Base-by-base conservation (phyloP, 2,113 vertebrate genomes). In the Crypturellus undulatus region DNA sequence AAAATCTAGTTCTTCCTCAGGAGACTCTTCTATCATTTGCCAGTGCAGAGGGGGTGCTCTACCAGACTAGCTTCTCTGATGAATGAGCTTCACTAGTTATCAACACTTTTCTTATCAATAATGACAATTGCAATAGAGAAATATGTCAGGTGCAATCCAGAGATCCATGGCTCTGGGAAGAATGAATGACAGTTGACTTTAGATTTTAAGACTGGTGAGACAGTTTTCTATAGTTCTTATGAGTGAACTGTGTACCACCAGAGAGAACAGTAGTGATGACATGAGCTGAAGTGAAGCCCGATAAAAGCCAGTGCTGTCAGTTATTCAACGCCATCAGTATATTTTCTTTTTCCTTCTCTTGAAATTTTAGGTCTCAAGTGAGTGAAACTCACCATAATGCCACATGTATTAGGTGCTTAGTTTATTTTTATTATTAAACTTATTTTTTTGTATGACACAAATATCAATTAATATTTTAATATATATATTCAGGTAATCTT, bases 131-230 rank as follows among this genome's bases (percentile, higher is more conserved):
- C 2, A 1, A 38, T 76, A 30, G 43, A 91, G 75, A 95, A 92
- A 28, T 59, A 24, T 47, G 78, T 88, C 79, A 87, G 76, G 69
- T 63, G 42, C 65, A 92, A 87, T 78, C 43, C 42, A 82, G 64
- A 80, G 70, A 90, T 86, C 87, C 86, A 86, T 76, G 93, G 59
- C 54, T 87, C 81, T 79, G 68, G n/a, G 36, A 92, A 52, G 21
- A 73, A 87, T 91, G 92, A 92, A 26, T 96, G 95, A 92, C 85
- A 94, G 95, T 93, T 97, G 94, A 92, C 87, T 96, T 93, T 82
- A 79, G 13, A 77, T 85, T 95, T 93, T 83, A 95, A 96, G 83
- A 79, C 83, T 86, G 70, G 6, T 28, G 56, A 84, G 91, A 76
- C 73, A 87, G 51, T 58, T 94, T 38, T 81, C 18, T 78, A 1